phyloP scores from a whole-genome alignment of 2,797 vertebrate genomes.

The Paramormyrops hopkinsi region DNA sequence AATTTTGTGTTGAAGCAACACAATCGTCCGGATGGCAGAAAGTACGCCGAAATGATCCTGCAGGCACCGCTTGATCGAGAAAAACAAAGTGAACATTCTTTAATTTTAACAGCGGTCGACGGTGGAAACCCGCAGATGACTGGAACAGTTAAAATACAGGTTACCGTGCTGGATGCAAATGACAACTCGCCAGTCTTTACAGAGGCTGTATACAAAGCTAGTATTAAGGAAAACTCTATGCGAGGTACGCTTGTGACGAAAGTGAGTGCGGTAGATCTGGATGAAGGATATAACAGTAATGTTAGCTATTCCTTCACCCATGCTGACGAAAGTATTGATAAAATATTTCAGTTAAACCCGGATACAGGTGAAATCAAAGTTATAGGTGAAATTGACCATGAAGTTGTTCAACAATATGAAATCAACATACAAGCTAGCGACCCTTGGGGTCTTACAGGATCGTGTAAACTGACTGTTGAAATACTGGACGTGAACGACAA shows the following conservation, averaged over 20 bases:
- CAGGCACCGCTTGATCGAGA: conserved; percentile 58
- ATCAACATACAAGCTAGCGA: conserved; percentile 59
- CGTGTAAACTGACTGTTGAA: conserved; percentile 56
- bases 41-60: conserved; percentile 52
- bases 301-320: conserved; percentile 42
- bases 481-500: conserved; percentile 68
- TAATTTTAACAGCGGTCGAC: conserved; percentile 52
- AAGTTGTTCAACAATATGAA: conserved; percentile 49
- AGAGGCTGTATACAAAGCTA: conserved; percentile 38
- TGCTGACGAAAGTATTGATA: not conserved
- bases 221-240: conserved; percentile 39
- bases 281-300: conserved; percentile 34
- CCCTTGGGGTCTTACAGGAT: conserved; percentile 52
- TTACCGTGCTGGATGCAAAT: conserved; percentile 51
- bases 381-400: conserved; percentile 38
- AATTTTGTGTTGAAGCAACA: conserved; percentile 46
- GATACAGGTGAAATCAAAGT: conserved; percentile 36
- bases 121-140: conserved; percentile 54
- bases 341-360: conserved; percentile 37
- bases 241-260: conserved; percentile 29
- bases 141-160: conserved; percentile 48
- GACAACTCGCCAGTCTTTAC: conserved; percentile 57
- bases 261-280: conserved; percentile 47
- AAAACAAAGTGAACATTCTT: conserved; percentile 40
- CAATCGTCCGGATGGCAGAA: conserved; percentile 34